Evolutionary conservation across 2,888 invertebrate species (phyloP), one percentile per base, ranked within the genome.

Genomic region (Nemapogon koenigi): DNA sequence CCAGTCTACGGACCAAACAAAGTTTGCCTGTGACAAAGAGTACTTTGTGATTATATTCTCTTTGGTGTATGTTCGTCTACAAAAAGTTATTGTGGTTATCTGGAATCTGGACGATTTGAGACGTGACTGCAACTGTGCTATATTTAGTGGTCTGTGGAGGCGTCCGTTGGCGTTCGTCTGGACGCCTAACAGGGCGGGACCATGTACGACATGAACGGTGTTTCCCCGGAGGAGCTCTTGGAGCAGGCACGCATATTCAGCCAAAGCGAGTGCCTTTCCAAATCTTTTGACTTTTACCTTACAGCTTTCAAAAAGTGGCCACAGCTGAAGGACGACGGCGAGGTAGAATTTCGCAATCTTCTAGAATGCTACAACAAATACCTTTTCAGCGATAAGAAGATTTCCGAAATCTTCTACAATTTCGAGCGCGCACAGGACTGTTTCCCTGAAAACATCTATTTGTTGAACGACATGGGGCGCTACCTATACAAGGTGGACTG

Each of bases 401-500:
- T 60, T 26, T 60, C 64, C 38, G 61, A 65, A 4, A 59, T 75
- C 36, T 69, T 73, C 35, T 31, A 38, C 0, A 68, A 69, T 44
- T 72, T 65, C 41, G 50, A 50, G 3, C 52, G 53, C 19, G 70
- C 66, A 2, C 41, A 63, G 1, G 48, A 46, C 17, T 35, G 50
- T 0, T 76, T 59, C 29, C 75, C 75, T 0, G 46, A 50, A 1
- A 67, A 61, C 41, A 47, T 54, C 2, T 45, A 61, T 40, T 48
- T 73, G 22, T 41, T 70, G 35, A 67, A 70, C 46, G 75, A 72
- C 16, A 57, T 69, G 17, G 78, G 75, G 0, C 64, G 58, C 41
- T 68, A 67, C 41, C 51, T 75, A 2, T 80, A 54, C 52, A 84
- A 84, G 51, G 79, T 72, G 43, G 81, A 81, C 6, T 81, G 75